Conservation (phyloP, 2,113 vertebrate species). For the Triplophysa dalaica region DNA sequence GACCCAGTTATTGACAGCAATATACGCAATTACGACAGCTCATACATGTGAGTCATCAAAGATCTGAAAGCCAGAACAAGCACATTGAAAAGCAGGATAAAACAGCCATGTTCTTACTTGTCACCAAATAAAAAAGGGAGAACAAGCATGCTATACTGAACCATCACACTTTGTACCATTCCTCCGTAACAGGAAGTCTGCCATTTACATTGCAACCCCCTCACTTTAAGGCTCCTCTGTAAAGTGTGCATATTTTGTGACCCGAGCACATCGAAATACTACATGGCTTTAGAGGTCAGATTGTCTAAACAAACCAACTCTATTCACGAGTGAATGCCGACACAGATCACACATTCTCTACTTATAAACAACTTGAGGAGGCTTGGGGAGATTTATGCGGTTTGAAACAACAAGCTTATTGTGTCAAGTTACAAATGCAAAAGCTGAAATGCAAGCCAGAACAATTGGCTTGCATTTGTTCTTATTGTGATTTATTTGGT, state of each 20-base stretch:
- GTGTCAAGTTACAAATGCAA: neutral
- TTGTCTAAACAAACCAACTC: neutral
- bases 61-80: neutral
- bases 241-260: constrained; percentile 61
- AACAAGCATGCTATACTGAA: constrained; percentile 29
- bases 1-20: constrained; percentile 6
- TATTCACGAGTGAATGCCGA: neutral
- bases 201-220: constrained; percentile 40
- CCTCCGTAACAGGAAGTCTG: constrained; percentile 45
- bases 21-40: neutral
- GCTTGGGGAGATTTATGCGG: too few species aligned
- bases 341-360: neutral
- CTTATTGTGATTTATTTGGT: too few species aligned
- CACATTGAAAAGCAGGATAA: neutral
- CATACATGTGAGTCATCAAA: constrained; percentile 3
- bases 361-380: too few species aligned
- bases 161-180: constrained; percentile 36
- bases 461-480: too few species aligned
- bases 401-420: neutral
- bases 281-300: constrained; percentile 13
- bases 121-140: constrained; percentile 10
- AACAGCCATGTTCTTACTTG: neutral
- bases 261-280: constrained; percentile 61
- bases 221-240: constrained; percentile 53
- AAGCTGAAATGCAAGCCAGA: too few species aligned